phyloP scores from a whole-genome alignment of 1,140 invertebrate species.

The Phortica variegata region DNA sequence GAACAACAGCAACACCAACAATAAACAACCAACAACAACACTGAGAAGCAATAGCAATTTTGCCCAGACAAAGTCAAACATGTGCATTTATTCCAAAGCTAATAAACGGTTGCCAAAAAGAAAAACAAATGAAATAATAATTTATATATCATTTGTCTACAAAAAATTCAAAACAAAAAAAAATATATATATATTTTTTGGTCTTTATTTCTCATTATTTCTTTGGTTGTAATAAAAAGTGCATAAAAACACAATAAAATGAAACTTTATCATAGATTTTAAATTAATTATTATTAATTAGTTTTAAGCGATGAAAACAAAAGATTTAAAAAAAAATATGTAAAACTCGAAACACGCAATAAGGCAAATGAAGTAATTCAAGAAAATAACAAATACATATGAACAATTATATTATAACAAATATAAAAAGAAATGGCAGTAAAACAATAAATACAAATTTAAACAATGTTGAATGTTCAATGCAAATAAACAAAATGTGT shows the following conservation, averaged over 20 bases:
- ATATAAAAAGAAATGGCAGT: conserved; percentile 25
- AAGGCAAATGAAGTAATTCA: conserved; percentile 23
- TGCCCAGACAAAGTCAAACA: conserved; percentile 23
- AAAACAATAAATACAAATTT: conserved; percentile 48
- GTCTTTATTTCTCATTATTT: conserved; percentile 5
- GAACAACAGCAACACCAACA: not conserved
- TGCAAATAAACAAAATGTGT: conserved; percentile 27
- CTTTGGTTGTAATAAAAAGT: conserved; percentile 9
- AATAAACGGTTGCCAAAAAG: conserved; percentile 24
- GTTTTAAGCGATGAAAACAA: conserved; percentile 29
- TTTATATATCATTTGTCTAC: conserved; percentile 21
- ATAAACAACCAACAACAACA: conserved; percentile 12
- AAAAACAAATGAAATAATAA: conserved; percentile 4
- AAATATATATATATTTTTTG: conserved; percentile 21
- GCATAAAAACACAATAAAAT: conserved; percentile 11
- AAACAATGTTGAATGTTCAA: conserved; percentile 52
- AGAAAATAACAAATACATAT: conserved; percentile 21
- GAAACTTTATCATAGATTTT: conserved; percentile 29
- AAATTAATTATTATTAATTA: conserved; percentile 49
- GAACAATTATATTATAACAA: not conserved
- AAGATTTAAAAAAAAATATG: conserved; percentile 19
- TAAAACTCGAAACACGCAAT: conserved; percentile 18
- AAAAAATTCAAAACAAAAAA: conserved; percentile 15
- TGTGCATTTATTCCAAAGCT: conserved; percentile 50
- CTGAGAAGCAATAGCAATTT: conserved; percentile 19